These are phyloP conservation scores for Plutella xylostella DNA, from an alignment of 2,888 invertebrate species.

Conservation along the genomic window DNA sequence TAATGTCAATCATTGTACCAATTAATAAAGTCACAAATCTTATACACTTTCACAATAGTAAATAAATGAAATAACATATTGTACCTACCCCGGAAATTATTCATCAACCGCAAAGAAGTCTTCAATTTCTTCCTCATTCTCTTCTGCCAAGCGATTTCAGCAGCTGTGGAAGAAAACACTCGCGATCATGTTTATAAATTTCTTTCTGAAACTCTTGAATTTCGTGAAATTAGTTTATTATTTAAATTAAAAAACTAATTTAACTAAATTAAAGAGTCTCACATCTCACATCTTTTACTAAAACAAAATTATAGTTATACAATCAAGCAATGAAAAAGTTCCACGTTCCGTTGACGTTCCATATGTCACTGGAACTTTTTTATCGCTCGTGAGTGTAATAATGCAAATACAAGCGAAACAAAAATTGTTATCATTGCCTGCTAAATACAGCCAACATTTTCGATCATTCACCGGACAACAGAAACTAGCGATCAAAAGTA, in stretches of 20 bases:
- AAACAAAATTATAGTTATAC: neutral
- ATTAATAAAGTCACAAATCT: too few relatives aligned
- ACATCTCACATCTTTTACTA: too few relatives aligned
- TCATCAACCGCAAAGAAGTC: constrained; percentile 33
- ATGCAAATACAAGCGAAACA: neutral
- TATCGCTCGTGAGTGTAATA: too few relatives aligned
- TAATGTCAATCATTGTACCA: neutral
- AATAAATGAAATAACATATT: neutral
- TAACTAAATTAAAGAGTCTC: neutral
- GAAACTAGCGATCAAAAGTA: neutral
- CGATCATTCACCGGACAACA: too few relatives aligned
- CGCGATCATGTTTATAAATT: neutral
- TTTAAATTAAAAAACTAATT: neutral
- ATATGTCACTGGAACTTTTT: too few relatives aligned
- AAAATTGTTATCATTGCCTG: too few relatives aligned
- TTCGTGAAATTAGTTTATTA: neutral
- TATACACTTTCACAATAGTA: neutral
- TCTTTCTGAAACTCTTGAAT: neutral
- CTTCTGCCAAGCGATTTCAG: constrained; percentile 48
- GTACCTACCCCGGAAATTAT: constrained; percentile 47
- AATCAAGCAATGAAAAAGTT: neutral
- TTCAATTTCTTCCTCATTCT: constrained; percentile 57
- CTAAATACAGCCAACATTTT: too few relatives aligned
- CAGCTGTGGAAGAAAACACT: constrained; percentile 31
- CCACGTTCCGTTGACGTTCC: too few relatives aligned